These are phyloP conservation scores for Athrips mouffetella DNA, from an alignment of 2,888 invertebrate genomes.

Conservation along the genomic window DNA sequence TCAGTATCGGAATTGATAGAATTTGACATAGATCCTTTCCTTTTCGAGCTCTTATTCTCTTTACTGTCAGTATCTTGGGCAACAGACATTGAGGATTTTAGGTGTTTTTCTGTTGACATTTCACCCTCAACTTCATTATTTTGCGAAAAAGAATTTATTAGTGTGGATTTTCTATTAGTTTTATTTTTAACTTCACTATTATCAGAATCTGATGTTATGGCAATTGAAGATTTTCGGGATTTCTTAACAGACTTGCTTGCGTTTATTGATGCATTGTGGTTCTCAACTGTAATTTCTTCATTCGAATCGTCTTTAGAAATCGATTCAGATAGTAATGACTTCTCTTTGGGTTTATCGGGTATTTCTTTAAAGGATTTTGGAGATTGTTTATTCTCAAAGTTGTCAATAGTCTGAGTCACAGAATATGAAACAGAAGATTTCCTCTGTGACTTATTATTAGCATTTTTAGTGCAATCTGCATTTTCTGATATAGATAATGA, in stretches of 20 bases:
- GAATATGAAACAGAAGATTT: conserved; percentile 26
- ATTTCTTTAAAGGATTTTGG: conserved; percentile 8
- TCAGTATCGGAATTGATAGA: conserved; percentile 37
- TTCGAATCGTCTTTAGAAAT: neutral
- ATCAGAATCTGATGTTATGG: neutral
- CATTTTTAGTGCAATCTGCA: neutral
- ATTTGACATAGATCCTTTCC: conserved; percentile 31
- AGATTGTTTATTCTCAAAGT: conserved; percentile 27
- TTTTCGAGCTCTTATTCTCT: conserved; percentile 34
- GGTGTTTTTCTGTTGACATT: neutral
- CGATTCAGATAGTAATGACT: no score
- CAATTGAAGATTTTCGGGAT: neutral
- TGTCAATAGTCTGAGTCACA: conserved; percentile 33
- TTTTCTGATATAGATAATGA: neutral
- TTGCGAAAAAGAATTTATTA: conserved; percentile 1
- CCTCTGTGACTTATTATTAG: neutral
- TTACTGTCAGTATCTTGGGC: conserved; percentile 23
- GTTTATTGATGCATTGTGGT: neutral
- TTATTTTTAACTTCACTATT: conserved; percentile 19
- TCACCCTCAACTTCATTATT: neutral
- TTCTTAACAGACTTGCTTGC: neutral
- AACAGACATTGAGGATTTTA: conserved; percentile 28
- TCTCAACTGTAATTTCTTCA: neutral
- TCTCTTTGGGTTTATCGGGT: neutral
- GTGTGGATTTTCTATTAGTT: conserved; percentile 30